Percentiles rank a stretch among this genome's conserved stretches.
These are phyloP conservation scores for Drosophila paranaensis DNA, from an alignment of 2,888 invertebrate species.

Conservation along the genomic window DNA sequence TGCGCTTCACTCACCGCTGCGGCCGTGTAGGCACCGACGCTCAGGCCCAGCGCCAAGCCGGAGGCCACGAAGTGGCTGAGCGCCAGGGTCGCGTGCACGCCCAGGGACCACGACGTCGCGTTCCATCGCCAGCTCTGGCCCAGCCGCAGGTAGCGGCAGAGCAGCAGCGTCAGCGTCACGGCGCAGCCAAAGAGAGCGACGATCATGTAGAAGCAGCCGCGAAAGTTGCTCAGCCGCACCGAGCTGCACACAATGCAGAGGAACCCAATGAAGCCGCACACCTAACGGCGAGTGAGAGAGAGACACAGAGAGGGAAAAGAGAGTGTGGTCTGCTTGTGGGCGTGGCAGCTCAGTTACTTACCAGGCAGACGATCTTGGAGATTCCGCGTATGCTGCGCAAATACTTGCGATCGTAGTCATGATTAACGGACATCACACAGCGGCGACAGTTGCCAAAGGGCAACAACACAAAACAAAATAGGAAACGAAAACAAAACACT, in stretches of 20 bases:
- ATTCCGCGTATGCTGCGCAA: conserved; percentile 68
- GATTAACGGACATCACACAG: conserved; percentile 49
- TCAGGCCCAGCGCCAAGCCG: conserved; percentile 61
- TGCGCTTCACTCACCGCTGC: conserved; percentile 68
- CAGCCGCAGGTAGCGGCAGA: conserved; percentile 65
- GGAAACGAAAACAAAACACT: conserved; percentile 6
- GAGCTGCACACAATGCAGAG: conserved; percentile 75
- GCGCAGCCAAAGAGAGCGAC: conserved; percentile 58
- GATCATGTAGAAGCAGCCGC: conserved; percentile 70
- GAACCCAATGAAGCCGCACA: conserved; percentile 74
- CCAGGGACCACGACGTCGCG: conserved; percentile 56
- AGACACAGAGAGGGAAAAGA: not conserved
- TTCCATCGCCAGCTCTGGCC: conserved; percentile 64
- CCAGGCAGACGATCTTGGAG: conserved; percentile 66
- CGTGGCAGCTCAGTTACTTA: conserved; percentile 38
- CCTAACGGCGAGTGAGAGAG: conserved; percentile 16
- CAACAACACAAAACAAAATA: not conserved
- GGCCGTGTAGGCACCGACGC: conserved; percentile 56
- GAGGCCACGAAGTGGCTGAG: conserved; percentile 64
- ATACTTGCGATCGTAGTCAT: conserved; percentile 62
- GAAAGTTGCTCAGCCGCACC: conserved; percentile 74
- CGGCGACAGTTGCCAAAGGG: conserved; percentile 7
- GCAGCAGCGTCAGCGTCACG: conserved; percentile 50
- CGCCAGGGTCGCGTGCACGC: conserved; percentile 52
- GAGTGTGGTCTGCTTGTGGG: conserved; percentile 8